A percentile compares a stretch with the other conserved stretches of the same genome.
Conservation (phyloP, 2,113 vertebrate genomes). For the Mesoclemmys tuberculata region DNA sequence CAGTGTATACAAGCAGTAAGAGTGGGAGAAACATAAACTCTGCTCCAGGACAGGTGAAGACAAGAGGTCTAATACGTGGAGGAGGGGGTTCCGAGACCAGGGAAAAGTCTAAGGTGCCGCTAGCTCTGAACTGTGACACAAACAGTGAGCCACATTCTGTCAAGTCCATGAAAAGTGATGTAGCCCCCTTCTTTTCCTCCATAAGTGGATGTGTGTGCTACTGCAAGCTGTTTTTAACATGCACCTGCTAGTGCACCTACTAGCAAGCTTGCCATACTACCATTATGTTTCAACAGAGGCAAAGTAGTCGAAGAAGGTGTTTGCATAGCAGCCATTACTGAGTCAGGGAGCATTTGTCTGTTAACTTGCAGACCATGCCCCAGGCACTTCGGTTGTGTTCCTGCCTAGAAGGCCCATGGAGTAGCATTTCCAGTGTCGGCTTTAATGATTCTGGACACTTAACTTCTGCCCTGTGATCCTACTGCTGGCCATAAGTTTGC, state of each 20-base stretch:
- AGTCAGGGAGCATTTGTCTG: not conserved
- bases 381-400: fast-evolving
- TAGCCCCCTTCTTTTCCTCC: not conserved
- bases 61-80: fast-evolving
- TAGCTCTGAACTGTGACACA: not conserved
- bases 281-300: not conserved
- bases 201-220: not conserved
- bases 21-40: too few relatives aligned
- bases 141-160: not conserved
- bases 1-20: not conserved
- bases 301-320: not conserved
- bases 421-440: not conserved
- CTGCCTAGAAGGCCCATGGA: not conserved
- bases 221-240: not conserved
- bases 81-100: not conserved
- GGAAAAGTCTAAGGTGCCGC: not conserved
- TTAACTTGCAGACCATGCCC: not conserved
- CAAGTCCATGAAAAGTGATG: not conserved
- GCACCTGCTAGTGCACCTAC: not conserved
- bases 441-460: not conserved
- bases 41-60: too few relatives aligned
- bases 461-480: slow-evolving; percentile 13
- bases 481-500: not conserved
- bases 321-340: not conserved
- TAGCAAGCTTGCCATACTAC: not conserved